These are phyloP conservation scores for Coleophora deauratella DNA, from an alignment of 2,888 invertebrate genomes.

Conservation along the genomic window DNA sequence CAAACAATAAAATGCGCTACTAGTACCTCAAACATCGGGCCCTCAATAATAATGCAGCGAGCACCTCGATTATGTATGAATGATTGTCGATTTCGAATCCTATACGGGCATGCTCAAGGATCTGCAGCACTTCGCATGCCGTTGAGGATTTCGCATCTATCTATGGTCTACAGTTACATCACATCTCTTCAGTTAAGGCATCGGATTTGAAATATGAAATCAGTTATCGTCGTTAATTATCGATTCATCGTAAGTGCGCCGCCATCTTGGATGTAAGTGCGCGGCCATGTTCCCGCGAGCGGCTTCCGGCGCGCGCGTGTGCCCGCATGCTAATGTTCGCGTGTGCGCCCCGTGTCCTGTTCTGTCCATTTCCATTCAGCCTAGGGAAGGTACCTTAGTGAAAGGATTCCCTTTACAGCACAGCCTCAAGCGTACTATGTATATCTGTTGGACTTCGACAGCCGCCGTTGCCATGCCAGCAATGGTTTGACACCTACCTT, in stretches of 20 bases:
- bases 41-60: conserved; percentile 34
- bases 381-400: too few species aligned
- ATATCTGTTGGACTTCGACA: too few species aligned
- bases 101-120: conserved; percentile 49
- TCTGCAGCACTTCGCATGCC: conserved; percentile 39
- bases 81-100: conserved; percentile 35
- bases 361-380: too few species aligned
- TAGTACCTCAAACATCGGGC: conserved; percentile 32
- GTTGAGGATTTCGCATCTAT: conserved; percentile 30
- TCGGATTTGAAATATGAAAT: conserved; percentile 67
- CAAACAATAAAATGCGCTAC: conserved; percentile 41
- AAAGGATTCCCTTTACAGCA: too few species aligned
- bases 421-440: too few species aligned
- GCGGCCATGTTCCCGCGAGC: conserved; percentile 59
- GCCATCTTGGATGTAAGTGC: conserved; percentile 65
- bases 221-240: conserved; percentile 65
- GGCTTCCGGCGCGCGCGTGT: conserved; percentile 68
- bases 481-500: too few species aligned
- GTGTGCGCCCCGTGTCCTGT: conserved; percentile 37
- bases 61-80: conserved; percentile 9
- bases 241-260: conserved; percentile 61
- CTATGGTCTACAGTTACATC: conserved; percentile 59
- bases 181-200: conserved; percentile 50
- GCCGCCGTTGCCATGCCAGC: too few species aligned
- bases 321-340: conserved; percentile 65